Conservation (phyloP, 2,888 invertebrate genomes). For the Epicampocera succincta region DNA sequence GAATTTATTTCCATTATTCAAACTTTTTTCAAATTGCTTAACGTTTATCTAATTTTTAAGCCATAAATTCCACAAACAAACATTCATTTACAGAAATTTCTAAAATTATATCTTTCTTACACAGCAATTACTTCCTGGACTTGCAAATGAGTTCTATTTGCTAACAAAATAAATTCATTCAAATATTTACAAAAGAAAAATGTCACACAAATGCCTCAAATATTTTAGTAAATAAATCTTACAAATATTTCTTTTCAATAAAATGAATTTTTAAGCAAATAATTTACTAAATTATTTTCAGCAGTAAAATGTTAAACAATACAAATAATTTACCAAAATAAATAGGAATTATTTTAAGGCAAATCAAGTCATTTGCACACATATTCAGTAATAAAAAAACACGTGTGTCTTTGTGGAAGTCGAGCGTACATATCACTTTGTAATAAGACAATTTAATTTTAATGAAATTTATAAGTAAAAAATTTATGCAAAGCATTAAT, state of each 20-base stretch:
- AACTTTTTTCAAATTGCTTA: no score
- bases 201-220: not conserved
- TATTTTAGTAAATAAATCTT: constrained; percentile 6
- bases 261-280: constrained; percentile 32
- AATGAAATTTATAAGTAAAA: constrained; percentile 64
- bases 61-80: no score
- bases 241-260: constrained; percentile 15
- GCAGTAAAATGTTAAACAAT: constrained; percentile 25
- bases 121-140: no score
- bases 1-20: no score
- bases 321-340: constrained; percentile 27
- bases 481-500: constrained; percentile 32
- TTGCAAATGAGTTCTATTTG: not conserved
- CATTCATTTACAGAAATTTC: no score
- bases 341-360: constrained; percentile 23
- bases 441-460: constrained; percentile 66
- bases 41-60: no score
- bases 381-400: not conserved
- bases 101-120: no score
- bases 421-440: constrained; percentile 39
- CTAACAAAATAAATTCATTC: not conserved
- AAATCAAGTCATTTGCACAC: constrained; percentile 26
- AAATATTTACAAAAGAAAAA: not conserved
- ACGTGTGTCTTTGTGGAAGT: constrained; percentile 29
- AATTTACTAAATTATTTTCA: constrained; percentile 7